These are phyloP conservation scores for Sarotherodon lohbergeri DNA, from an alignment of 2,113 vertebrate genomes.

Conservation along the genomic window DNA sequence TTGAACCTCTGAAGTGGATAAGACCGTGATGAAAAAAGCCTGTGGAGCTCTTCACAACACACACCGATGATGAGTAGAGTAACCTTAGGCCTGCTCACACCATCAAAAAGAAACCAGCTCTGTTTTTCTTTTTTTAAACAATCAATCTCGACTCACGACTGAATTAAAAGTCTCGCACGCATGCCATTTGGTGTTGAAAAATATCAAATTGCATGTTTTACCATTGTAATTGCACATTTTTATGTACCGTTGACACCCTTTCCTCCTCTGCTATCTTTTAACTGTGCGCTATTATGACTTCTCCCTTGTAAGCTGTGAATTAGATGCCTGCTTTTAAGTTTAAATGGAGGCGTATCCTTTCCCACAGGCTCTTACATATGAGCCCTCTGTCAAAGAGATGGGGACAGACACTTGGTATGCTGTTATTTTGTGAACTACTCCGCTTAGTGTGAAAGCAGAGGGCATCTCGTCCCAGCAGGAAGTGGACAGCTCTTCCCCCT, in stretches of 20 bases:
- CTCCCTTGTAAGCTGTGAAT: conserved; percentile 38
- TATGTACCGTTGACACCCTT: conserved; percentile 35
- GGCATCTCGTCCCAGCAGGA: conserved; percentile 72
- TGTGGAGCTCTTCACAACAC: conserved; percentile 50
- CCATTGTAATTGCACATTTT: conserved; percentile 50
- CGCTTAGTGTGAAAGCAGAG: conserved; percentile 69
- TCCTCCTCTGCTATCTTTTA: conserved; percentile 33
- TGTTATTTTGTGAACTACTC: conserved; percentile 73
- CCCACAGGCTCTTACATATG: conserved; percentile 34
- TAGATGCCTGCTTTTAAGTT: conserved; percentile 63
- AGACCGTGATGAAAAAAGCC: conserved; percentile 60
- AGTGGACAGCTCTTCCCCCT: conserved; percentile 60
- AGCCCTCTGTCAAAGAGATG: conserved; percentile 52
- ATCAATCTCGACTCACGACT: not conserved
- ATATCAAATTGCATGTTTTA: conserved; percentile 54
- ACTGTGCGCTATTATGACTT: conserved; percentile 40
- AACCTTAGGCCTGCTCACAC: conserved; percentile 3
- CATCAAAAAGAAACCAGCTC: not conserved
- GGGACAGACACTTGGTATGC: conserved; percentile 55
- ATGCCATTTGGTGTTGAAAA: not conserved
- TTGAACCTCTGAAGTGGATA: conserved; percentile 65
- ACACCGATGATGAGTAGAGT: conserved; percentile 38
- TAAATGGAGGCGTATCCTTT: conserved; percentile 63
- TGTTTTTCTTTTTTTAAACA: not conserved
- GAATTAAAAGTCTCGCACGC: not conserved